Evolutionary conservation across 1,140 invertebrate genomes (phyloP), one percentile per base, ranked within the genome.

Genomic region (Aphelenchoides fujianensis): DNA sequence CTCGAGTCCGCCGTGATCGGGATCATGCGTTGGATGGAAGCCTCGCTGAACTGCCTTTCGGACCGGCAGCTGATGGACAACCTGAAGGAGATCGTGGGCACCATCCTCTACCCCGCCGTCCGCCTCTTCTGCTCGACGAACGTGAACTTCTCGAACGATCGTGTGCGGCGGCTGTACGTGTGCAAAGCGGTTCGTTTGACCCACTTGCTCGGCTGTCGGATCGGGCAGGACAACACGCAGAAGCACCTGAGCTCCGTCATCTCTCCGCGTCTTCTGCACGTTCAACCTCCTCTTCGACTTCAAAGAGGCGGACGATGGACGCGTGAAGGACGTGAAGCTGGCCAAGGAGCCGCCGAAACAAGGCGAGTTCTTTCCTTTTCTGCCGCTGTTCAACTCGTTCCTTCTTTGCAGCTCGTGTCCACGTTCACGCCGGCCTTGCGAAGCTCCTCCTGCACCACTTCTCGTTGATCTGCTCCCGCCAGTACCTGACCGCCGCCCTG

Each of bases 31-130:
- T 55, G 73, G 2, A 41, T 83, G 31, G 34, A 77, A 41, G 28
- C 67, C n/a, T 74, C 67, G 27, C 61, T 68, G 41, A 68, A 71
- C 28, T 77, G 76, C 57, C 71, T 82, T 52, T 69, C 68, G 55
- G 75, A 83, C 64, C 77, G 78, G 52, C 74, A 82, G 28, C 62
- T 82, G 1, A 83, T 82, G 81, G 82, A 83, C 31, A 71, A 83
- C 48, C 61, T 82, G n/a, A 54, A 81, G 54, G 73, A 74, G 3
- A 16, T 69, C 1, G 53, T 74, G 36, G 74, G 76, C 28, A 68
- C 66, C n/a, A 69, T 76, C 27, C n/a, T 76, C 27, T 75, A 79
- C 37, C 74, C 73, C 9, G 62, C 77, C 0, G 78, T 79, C 0
- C 74, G 77, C 3, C 63, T 76, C 12, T 68, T 76, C n/a, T 79